Percentiles rank a stretch among this genome's conserved stretches.
Evolutionary conservation across 2,797 vertebrate species (phyloP).

Genomic region (Semotilus atromaculatus): DNA sequence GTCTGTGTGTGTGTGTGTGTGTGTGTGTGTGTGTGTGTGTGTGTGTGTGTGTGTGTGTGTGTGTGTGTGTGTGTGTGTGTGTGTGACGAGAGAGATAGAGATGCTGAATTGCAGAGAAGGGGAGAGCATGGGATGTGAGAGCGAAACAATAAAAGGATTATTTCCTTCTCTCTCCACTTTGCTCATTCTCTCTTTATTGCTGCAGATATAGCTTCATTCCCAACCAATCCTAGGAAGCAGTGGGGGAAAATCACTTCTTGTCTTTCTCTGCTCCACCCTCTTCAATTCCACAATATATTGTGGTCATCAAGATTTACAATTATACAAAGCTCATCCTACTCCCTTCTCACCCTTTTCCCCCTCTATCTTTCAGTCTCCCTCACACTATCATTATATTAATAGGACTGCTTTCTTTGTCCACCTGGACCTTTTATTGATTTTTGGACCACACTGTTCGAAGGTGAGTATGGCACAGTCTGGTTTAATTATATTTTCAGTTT

Average conservation of each 20-base stretch:
- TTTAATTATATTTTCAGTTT: conserved; percentile 48
- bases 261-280: neutral
- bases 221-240: conserved; percentile 7
- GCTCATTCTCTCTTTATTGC: conserved; percentile 20
- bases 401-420: conserved; percentile 33
- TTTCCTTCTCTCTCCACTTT: conserved; percentile 22
- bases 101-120: conserved; percentile 40
- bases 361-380: neutral
- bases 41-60: neutral
- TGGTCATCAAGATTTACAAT: conserved; percentile 25
- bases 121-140: conserved; percentile 42
- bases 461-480: neutral
- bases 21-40: neutral
- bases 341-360: neutral
- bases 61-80: neutral
- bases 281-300: conserved; percentile 21
- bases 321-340: conserved; percentile 4
- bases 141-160: conserved; percentile 43
- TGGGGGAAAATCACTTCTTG: neutral
- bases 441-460: conserved; percentile 37
- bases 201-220: conserved; percentile 37
- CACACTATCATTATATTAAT: conserved; percentile 54
- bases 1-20: neutral
- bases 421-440: conserved; percentile 53
- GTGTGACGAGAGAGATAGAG: neutral